Conservation (phyloP, 1,140 invertebrate species). For the Pachyrhynchus sulphureomaculatus region DNA sequence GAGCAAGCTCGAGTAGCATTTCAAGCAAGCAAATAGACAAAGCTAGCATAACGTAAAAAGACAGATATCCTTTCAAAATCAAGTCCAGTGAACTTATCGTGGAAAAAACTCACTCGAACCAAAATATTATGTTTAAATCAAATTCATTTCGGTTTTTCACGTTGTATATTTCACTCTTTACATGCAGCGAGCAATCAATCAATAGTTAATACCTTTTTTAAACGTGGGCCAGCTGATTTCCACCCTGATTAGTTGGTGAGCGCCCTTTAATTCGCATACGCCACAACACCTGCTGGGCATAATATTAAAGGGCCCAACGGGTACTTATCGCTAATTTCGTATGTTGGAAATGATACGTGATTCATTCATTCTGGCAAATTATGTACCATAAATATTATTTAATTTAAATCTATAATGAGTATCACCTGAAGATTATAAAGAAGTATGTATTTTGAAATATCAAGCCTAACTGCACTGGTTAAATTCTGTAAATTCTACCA, state of each 20-base stretch:
- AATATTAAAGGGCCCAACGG: not conserved
- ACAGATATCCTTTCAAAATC: too few species aligned
- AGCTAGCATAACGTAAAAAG: too few species aligned
- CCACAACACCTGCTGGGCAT: slow-evolving; percentile 20
- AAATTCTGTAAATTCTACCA: too few species aligned
- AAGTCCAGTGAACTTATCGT: not conserved
- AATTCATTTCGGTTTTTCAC: not conserved
- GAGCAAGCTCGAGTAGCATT: too few species aligned
- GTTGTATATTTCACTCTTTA: not conserved
- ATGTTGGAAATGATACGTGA: not conserved
- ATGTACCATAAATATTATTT: too few species aligned
- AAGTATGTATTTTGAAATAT: too few species aligned
- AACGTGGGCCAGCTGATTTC: slow-evolving; percentile 19
- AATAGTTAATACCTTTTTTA: slow-evolving; percentile 16
- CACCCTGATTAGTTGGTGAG: slow-evolving; percentile 10
- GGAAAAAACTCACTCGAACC: not conserved
- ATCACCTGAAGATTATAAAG: too few species aligned
- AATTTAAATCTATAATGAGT: too few species aligned
- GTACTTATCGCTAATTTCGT: slow-evolving; percentile 1
- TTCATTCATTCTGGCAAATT: not conserved
- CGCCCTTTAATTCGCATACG: slow-evolving; percentile 16
- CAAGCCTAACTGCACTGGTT: too few species aligned
- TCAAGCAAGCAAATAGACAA: too few species aligned
- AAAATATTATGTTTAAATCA: not conserved
- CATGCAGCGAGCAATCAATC: slow-evolving; percentile 1